phyloP scores from a whole-genome alignment of 2,888 invertebrate species.

The Pterobdella sp. region DNA sequence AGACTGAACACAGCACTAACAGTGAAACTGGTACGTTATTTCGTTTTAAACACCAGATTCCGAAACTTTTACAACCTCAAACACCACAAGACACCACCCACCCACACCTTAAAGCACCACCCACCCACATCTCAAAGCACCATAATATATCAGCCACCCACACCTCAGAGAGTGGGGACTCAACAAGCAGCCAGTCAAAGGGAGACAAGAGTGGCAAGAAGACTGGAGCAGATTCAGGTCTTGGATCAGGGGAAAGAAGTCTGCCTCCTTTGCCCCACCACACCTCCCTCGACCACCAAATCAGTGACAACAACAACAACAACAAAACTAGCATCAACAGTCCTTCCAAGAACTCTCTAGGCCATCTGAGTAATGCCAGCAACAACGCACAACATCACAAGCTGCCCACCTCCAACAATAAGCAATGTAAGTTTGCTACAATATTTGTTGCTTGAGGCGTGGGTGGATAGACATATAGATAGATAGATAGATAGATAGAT shows the following conservation, averaged over 20 bases:
- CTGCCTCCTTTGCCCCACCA: slow-evolving; percentile 28
- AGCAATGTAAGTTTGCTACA: too few relatives aligned
- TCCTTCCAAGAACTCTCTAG: neutral
- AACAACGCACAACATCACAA: too few relatives aligned
- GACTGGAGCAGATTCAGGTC: slow-evolving; percentile 20
- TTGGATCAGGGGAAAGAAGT: slow-evolving; percentile 24
- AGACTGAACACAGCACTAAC: slow-evolving; percentile 38
- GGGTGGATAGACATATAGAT: too few relatives aligned
- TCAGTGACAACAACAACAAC: neutral
- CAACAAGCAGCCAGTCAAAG: slow-evolving; percentile 28
- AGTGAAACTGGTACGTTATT: slow-evolving; percentile 37
- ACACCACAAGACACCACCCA: neutral
- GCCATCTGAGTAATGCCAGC: neutral
- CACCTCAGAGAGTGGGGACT: slow-evolving; percentile 24
- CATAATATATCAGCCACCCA: neutral
- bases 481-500: too few relatives aligned
- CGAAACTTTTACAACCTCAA: neutral
- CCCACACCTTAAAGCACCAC: neutral
- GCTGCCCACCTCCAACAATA: too few relatives aligned
- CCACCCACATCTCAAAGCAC: neutral
- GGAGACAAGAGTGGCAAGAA: neutral
- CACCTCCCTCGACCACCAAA: neutral
- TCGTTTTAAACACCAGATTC: neutral
- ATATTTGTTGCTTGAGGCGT: too few relatives aligned
- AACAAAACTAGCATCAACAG: neutral